Conservation (phyloP, 2,888 invertebrate genomes). For the Thumatha senex region DNA sequence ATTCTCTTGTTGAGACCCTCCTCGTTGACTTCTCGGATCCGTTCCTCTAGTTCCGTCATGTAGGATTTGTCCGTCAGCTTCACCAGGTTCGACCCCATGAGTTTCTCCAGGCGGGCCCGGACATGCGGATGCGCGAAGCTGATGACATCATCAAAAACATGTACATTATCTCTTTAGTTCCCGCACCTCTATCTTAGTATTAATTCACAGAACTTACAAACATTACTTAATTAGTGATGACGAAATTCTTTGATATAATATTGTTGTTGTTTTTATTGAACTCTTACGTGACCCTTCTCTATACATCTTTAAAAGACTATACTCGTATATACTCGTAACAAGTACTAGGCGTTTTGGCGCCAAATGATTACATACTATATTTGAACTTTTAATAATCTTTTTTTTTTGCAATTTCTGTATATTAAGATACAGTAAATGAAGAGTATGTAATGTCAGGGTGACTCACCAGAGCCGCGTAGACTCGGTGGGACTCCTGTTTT, state of each 20-base stretch:
- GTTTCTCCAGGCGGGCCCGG: constrained; percentile 85
- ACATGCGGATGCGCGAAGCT: constrained; percentile 87
- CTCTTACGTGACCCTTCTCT: too few relatives aligned
- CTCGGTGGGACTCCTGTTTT: constrained; percentile 37
- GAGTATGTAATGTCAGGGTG: not conserved
- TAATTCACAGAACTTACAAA: not conserved
- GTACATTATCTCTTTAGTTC: not conserved
- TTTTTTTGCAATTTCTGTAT: too few relatives aligned
- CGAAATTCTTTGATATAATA: not conserved
- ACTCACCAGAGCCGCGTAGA: constrained; percentile 55
- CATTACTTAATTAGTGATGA: not conserved
- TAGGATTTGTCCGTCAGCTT: constrained; percentile 86
- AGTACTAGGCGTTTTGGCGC: constrained; percentile 16
- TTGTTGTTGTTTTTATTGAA: too few relatives aligned
- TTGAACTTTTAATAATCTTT: too few relatives aligned
- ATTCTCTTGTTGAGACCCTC: constrained; percentile 86
- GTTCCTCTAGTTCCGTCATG: constrained; percentile 86
- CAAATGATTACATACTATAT: not conserved
- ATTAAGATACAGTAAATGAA: not conserved
- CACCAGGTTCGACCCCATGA: constrained; percentile 88
- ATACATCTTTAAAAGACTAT: too few relatives aligned
- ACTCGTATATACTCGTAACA: too few relatives aligned
- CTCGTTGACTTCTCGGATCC: constrained; percentile 86
- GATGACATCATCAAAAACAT: constrained; percentile 19
- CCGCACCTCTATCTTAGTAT: not conserved